These are phyloP conservation scores for Toxotes chatareus DNA, from an alignment of 2,113 vertebrate species.

Conservation along the genomic window DNA sequence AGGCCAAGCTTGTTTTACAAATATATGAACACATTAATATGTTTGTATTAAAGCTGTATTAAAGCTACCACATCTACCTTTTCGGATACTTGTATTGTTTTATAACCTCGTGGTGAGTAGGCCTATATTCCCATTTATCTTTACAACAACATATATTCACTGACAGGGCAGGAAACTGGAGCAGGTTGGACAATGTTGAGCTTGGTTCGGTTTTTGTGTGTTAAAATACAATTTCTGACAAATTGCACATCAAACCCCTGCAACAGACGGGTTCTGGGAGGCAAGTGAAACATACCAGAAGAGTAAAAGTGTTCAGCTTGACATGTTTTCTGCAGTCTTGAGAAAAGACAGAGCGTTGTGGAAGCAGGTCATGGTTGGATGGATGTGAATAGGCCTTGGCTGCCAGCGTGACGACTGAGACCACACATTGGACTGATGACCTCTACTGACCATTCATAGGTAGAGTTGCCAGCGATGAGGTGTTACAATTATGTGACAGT, in stretches of 20 bases:
- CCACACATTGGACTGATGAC: conserved; percentile 74
- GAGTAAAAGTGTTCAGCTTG: conserved; percentile 66
- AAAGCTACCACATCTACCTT: neutral
- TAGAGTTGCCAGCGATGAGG: conserved; percentile 47
- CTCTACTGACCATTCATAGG: conserved; percentile 60
- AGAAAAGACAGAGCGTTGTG: conserved; percentile 75
- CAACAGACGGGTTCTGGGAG: conserved; percentile 42
- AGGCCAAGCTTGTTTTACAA: neutral
- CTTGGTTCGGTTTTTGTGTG: conserved; percentile 37
- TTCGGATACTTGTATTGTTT: neutral
- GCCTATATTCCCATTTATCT: neutral
- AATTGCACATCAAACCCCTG: conserved; percentile 54
- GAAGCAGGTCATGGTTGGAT: conserved; percentile 75
- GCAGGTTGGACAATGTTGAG: conserved; percentile 34
- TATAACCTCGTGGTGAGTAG: neutral
- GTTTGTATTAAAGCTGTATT: neutral
- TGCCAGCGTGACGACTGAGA: conserved; percentile 72
- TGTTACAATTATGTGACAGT: conserved; percentile 37
- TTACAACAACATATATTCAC: neutral
- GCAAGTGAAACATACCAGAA: conserved; percentile 72
- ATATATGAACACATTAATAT: neutral
- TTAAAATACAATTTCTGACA: conserved; percentile 64
- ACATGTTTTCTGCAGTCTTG: conserved; percentile 72
- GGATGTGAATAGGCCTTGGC: conserved; percentile 65
- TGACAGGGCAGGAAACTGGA: conserved; percentile 25